Conservation (phyloP, 1,140 invertebrate species). For the Scylla paramamosain region DNA sequence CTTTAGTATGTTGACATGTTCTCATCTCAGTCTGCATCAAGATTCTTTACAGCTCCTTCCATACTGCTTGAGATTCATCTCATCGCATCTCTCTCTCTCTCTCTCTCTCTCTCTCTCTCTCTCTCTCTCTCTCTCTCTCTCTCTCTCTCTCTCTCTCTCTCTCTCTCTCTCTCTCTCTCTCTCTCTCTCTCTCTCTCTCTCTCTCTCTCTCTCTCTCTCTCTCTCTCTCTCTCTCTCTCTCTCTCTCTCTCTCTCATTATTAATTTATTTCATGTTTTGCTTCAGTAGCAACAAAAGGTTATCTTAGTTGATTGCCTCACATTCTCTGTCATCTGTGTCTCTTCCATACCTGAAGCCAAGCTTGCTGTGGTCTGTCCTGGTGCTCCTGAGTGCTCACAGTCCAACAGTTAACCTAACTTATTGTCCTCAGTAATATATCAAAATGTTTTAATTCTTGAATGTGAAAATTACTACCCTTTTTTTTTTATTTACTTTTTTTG, state of each 20-base stretch:
- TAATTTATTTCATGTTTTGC: background rate
- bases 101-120: background rate
- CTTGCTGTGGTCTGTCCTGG: background rate
- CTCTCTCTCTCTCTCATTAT: background rate
- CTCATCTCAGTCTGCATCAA: background rate
- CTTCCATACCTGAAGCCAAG: background rate
- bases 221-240: conserved; percentile 20
- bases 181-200: conserved; percentile 10
- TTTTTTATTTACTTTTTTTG: background rate
- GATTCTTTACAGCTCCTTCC: background rate
- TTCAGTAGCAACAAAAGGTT: background rate
- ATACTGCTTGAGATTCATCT: background rate
- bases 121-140: background rate
- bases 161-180: conserved; percentile 8
- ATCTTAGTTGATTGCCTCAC: background rate
- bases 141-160: conserved; percentile 22
- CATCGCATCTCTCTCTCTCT: background rate
- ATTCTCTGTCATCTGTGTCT: background rate
- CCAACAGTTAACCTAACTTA: background rate
- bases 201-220: conserved; percentile 5
- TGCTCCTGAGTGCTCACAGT: background rate
- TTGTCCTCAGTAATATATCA: background rate
- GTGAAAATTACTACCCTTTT: conserved; percentile 1
- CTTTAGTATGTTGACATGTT: conserved; percentile 23
- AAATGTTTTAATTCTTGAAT: background rate